Conservation (phyloP, 2,888 invertebrate genomes). For the Zaprionus lineosus region DNA sequence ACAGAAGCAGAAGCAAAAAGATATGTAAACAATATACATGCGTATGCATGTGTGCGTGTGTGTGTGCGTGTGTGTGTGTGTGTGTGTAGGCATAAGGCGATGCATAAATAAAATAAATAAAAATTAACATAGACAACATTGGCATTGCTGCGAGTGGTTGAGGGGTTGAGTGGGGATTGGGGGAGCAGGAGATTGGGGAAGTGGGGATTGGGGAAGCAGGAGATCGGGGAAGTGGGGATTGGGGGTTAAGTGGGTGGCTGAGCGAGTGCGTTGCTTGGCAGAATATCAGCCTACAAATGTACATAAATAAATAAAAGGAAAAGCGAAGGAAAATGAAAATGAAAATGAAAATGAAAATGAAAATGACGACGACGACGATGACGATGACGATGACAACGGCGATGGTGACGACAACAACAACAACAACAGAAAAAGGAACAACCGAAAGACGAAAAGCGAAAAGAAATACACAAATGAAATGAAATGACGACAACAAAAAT, state of each 20-base stretch:
- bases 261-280: neutral
- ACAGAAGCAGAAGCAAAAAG: no score
- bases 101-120: conserved; percentile 72
- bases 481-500: conserved; percentile 25
- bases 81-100: conserved; percentile 26
- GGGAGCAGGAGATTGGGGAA: no score
- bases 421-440: no score
- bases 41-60: conserved; percentile 10
- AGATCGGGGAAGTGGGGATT: no score
- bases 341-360: conserved; percentile 21
- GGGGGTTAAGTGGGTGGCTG: neutral
- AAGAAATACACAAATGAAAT: conserved; percentile 18
- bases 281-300: conserved; percentile 13
- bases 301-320: conserved; percentile 41
- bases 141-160: neutral
- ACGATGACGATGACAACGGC: no score
- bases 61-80: conserved; percentile 15
- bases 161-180: neutral
- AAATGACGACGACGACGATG: no score
- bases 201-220: no score
- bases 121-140: conserved; percentile 73
- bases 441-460: neutral
- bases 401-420: no score
- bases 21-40: no score
- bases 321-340: conserved; percentile 22